Conservation (phyloP, 2,888 invertebrate genomes). For the Strigamia maritima region DNA sequence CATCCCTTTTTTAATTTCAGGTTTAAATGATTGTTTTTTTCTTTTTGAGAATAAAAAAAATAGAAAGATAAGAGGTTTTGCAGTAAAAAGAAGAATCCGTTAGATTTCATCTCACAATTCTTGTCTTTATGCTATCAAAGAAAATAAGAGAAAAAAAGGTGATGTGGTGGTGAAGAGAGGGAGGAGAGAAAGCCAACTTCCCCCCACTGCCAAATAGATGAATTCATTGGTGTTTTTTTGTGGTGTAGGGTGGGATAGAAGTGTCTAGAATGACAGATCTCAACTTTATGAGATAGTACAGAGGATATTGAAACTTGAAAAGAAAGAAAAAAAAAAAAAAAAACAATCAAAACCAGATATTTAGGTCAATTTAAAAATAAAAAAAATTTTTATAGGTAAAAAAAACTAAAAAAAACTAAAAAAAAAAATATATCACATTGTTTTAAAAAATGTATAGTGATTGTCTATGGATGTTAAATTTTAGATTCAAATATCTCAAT, state of each 20-base stretch:
- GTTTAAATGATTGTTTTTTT: neutral
- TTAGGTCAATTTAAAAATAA: neutral
- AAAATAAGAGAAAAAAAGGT: conserved; percentile 9
- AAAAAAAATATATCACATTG: neutral
- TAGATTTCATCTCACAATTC: conserved; percentile 17
- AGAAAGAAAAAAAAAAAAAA: conserved; percentile 6
- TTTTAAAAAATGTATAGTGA: too few relatives aligned
- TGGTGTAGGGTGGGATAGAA: conserved; percentile 9
- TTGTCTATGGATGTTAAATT: too few relatives aligned
- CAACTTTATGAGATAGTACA: conserved; percentile 32
- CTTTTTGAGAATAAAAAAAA: neutral
- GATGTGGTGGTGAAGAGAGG: conserved; percentile 1
- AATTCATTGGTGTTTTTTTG: conserved; percentile 29
- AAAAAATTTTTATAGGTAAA: neutral
- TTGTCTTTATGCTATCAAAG: conserved; percentile 26
- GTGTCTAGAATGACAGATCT: conserved; percentile 34
- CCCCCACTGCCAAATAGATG: conserved; percentile 29
- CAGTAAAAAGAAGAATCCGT: neutral
- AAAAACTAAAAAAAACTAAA: neutral
- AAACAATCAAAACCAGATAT: conserved; percentile 19
- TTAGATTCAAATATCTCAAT: too few relatives aligned
- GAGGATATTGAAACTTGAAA: conserved; percentile 29
- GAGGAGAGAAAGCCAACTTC: conserved; percentile 9
- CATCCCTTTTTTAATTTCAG: too few relatives aligned
- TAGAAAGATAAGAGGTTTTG: conserved; percentile 24